Conservation (phyloP, 23 tunicate species). For the Ascidia mentula region DNA sequence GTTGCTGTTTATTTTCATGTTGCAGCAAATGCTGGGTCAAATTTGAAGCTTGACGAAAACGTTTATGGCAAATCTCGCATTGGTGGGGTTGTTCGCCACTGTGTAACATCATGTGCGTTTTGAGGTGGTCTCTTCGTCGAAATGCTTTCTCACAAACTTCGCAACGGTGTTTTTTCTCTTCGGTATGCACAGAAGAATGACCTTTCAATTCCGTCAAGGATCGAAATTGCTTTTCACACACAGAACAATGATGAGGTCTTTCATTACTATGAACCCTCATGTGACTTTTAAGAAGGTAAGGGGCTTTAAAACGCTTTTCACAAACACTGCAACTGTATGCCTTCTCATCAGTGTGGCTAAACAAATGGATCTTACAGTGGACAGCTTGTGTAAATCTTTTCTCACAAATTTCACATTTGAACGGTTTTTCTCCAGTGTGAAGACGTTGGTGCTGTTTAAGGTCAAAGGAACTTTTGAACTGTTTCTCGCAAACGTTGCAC, state of each 20-base stretch:
- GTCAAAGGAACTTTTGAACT: neutral
- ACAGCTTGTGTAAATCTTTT: neutral
- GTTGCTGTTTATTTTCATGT: neutral
- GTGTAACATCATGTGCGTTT: neutral
- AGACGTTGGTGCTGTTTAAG: neutral
- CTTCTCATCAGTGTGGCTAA: neutral
- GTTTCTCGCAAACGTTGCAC: neutral
- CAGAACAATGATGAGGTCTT: neutral
- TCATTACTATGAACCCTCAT: neutral
- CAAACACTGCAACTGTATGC: neutral
- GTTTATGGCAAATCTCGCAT: neutral
- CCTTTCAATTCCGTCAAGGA: neutral
- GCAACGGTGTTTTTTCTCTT: neutral
- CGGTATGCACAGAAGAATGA: neutral
- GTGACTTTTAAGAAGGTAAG: neutral
- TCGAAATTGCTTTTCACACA: neutral
- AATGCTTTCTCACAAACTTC: neutral
- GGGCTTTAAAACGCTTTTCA: neutral
- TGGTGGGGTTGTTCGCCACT: neutral
- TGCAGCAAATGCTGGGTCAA: neutral
- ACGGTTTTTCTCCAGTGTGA: neutral
- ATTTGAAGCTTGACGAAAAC: neutral
- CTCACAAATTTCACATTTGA: neutral
- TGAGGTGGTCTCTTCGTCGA: slow-evolving; percentile 2
- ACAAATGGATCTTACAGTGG: neutral